These are phyloP conservation scores for Amiota mariae DNA, from an alignment of 2,888 invertebrate species.

Conservation along the genomic window DNA sequence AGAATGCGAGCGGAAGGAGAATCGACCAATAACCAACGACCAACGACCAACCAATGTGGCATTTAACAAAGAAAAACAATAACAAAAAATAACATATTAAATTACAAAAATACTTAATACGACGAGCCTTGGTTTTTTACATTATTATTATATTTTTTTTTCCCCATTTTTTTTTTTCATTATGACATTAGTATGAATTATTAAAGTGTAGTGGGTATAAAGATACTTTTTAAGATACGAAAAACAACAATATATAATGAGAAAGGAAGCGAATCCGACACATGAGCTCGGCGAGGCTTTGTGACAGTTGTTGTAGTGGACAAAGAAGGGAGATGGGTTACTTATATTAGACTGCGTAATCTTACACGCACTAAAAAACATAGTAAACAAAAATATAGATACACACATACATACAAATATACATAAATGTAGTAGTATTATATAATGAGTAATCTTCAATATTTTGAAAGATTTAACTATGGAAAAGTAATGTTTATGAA, in stretches of 20 bases:
- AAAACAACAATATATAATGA: slow-evolving; percentile 2
- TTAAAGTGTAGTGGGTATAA: slow-evolving; percentile 60
- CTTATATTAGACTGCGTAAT: slow-evolving; percentile 46
- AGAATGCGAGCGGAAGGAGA: neutral
- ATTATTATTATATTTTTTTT: slow-evolving; percentile 49
- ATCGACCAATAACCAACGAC: no score
- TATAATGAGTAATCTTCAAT: no score
- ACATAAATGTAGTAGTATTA: no score
- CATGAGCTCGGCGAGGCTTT: slow-evolving; percentile 66
- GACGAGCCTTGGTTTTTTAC: neutral
- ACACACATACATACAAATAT: neutral
- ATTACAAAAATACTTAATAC: slow-evolving; percentile 19
- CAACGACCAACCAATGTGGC: neutral
- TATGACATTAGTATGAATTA: slow-evolving; percentile 63
- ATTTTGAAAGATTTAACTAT: no score
- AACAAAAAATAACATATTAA: neutral
- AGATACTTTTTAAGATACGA: slow-evolving; percentile 40
- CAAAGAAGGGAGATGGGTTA: slow-evolving; percentile 24
- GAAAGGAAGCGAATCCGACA: slow-evolving; percentile 33
- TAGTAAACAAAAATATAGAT: slow-evolving; percentile 42
- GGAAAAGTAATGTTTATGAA: no score
- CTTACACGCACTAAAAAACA: slow-evolving; percentile 57
- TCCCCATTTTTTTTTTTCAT: neutral
- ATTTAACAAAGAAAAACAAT: neutral
- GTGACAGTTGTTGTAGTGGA: slow-evolving; percentile 44